Evolutionary conservation across 2,797 vertebrate genomes (phyloP).

Genomic region (Chelmon rostratus): DNA sequence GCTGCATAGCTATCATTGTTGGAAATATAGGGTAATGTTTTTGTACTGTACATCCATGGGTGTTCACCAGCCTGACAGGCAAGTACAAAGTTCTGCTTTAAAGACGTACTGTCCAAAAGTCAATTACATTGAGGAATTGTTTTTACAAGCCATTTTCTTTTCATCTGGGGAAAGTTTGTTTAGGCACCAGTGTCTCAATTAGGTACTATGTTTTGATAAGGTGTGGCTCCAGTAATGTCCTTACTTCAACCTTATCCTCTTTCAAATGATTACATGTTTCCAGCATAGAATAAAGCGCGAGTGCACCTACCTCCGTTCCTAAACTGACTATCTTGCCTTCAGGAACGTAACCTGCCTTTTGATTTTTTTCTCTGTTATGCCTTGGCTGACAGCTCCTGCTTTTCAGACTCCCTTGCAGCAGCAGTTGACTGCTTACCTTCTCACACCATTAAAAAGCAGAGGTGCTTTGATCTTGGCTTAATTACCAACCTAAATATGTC

Average conservation of each 20-base stretch:
- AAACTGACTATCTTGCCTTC: conserved; percentile 60
- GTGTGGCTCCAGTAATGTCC: conserved; percentile 75
- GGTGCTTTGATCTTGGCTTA: conserved; percentile 75
- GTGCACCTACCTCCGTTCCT: conserved; percentile 52
- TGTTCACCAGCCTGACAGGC: conserved; percentile 77
- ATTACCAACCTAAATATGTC: conserved; percentile 81
- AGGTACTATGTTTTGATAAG: conserved; percentile 78
- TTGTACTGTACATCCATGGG: conserved; percentile 71
- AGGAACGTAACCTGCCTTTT: conserved; percentile 50
- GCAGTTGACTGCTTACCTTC: conserved; percentile 53
- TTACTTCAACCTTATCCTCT: conserved; percentile 74
- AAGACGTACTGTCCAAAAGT: conserved; percentile 67
- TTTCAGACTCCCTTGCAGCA: conserved; percentile 59
- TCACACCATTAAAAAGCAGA: conserved; percentile 52
- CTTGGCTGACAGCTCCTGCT: conserved; percentile 53
- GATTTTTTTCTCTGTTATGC: conserved; percentile 36
- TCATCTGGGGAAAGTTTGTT: conserved; percentile 74
- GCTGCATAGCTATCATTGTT: conserved; percentile 43
- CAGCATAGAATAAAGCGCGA: conserved; percentile 64
- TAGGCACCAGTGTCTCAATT: conserved; percentile 74
- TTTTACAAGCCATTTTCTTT: conserved; percentile 72
- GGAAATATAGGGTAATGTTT: conserved; percentile 63
- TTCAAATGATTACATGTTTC: conserved; percentile 78
- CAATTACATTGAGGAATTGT: conserved; percentile 62
- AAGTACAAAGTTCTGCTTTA: conserved; percentile 65